Base-by-base conservation (phyloP, 2,113 vertebrate species). In the Actenoides hombroni region DNA sequence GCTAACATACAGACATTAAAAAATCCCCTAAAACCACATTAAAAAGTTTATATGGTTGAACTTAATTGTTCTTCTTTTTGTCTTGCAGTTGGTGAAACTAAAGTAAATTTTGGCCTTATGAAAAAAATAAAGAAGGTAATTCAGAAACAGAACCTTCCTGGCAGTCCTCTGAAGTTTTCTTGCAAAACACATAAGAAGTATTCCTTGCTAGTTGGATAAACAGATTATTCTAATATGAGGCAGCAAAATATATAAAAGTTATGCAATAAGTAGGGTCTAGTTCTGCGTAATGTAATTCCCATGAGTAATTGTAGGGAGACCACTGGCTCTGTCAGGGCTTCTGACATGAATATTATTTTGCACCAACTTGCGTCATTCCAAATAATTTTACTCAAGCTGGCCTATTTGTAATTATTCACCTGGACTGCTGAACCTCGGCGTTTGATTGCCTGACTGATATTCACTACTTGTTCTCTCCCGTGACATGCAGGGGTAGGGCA, bases 1-100 rank as follows among this genome's bases (percentile, higher is more conserved):
- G 61, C 79, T 95, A 84, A 54, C 75, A 83, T 17, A 26, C 0
- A 8, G 94, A 95, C 88, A 87, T 85, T 89, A 96, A 97, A 94
- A 81, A 83, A 87, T 85, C 80, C 70, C 81, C 78, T 92, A 65
- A 92, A 97, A 91, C 95, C 92, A 96, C 96, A 96, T 96, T 15
- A 88, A 92, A 82, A 85, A 59, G 31, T 90, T 79, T 82, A 35
- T 40, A 74, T 0, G 9, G 61, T 76, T 94, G 48, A 91, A 78
- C 54, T 89, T 92, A 96, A 97, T 95, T 94, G 77, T 63, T 87
- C 16, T 79, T 83, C 84, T 86, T 94, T 94, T 94, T 87, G 73
- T 83, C 86, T 85, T 93, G 67, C 64, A 82, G 83, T 91, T 92
- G 86, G 61, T 61, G 67, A 93, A 96, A 93, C 92, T 76, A 92